Evolutionary conservation across 1,140 invertebrate species (phyloP).

Genomic region (Scaptomyza hsui): DNA sequence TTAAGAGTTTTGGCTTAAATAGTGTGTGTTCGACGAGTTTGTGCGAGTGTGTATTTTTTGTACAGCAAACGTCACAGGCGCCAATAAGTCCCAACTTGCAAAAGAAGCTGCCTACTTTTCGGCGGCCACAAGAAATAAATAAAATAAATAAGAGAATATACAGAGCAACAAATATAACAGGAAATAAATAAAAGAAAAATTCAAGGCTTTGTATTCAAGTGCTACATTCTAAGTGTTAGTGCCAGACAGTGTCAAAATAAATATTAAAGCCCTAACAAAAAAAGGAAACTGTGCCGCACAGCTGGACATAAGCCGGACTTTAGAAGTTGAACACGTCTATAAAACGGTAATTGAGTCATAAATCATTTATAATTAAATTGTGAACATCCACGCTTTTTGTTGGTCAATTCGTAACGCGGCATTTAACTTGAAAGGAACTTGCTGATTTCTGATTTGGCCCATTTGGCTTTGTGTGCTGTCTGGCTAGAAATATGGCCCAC

Average conservation of each 20-base stretch:
- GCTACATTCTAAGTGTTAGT: not conserved
- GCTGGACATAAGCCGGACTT: slow-evolving; percentile 3
- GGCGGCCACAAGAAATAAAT: slow-evolving; percentile 39
- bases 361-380: slow-evolving; percentile 62
- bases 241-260: slow-evolving; percentile 5
- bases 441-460: slow-evolving; percentile 3
- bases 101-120: slow-evolving; percentile 20
- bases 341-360: slow-evolving; percentile 72
- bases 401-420: slow-evolving; percentile 41
- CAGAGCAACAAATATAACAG: slow-evolving; percentile 6
- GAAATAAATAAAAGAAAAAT: not conserved
- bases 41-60: slow-evolving; percentile 28
- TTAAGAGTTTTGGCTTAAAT: slow-evolving; percentile 40
- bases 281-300: slow-evolving; percentile 29
- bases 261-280: not conserved
- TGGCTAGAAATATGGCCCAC: not conserved
- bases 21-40: not conserved
- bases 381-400: slow-evolving; percentile 5
- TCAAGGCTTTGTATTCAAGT: not conserved
- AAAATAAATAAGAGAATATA: slow-evolving; percentile 4
- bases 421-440: slow-evolving; percentile 52
- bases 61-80: slow-evolving; percentile 57
- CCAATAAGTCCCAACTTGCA: slow-evolving; percentile 64
- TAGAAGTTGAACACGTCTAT: slow-evolving; percentile 42
- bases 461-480: not conserved